Base-by-base conservation (phyloP, 2,113 vertebrate genomes). In the Ptyas mucosa region DNA sequence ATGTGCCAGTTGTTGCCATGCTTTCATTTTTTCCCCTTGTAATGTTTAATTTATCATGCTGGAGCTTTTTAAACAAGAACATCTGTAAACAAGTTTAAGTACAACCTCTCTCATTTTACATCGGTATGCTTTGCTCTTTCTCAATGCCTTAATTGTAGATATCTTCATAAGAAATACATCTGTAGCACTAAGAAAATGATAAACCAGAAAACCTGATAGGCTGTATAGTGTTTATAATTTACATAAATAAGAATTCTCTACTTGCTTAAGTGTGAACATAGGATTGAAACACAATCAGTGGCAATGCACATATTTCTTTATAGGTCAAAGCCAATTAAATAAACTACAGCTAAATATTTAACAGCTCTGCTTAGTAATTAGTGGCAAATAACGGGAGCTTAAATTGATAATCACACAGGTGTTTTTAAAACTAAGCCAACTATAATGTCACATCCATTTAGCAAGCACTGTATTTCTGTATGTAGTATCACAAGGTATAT, bases 31-130 rank as follows among this genome's bases (percentile, higher is more conserved):
- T 94, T 51, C 85, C 93, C 54, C 95, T 88, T 96, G 96, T 95
- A 97, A 98, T 98, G 97, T 97, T 98, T 98, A 97, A 98, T 98
- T 98, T 98, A 98, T 98, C 94, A 97, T 95, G 95, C 95, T 96
- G 92, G 95, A 89, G 95, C 96, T 97, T 97, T 96, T 97, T 97
- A 97, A 97, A 97, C 94, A 93, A 93, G 96, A 97, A 96, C 96
- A 98, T 98, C 97, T 97, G 97, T 98, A 97, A 97, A 97, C 96
- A 97, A 97, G 96, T 96, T 97, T 95, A 97, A 97, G 96, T 97
- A 96, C 96, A 96, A 97, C 97, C 93, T 96, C 95, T 95, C 96
- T 95, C 89, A 53, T 95, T 96, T 97, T 96, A 97, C 94, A 97
- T 95, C 96, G 91, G 57, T 8, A 75, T 96, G 94, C 93, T 94